Conservation (phyloP, 2,113 vertebrate species). For the Eulemur rufifrons region DNA sequence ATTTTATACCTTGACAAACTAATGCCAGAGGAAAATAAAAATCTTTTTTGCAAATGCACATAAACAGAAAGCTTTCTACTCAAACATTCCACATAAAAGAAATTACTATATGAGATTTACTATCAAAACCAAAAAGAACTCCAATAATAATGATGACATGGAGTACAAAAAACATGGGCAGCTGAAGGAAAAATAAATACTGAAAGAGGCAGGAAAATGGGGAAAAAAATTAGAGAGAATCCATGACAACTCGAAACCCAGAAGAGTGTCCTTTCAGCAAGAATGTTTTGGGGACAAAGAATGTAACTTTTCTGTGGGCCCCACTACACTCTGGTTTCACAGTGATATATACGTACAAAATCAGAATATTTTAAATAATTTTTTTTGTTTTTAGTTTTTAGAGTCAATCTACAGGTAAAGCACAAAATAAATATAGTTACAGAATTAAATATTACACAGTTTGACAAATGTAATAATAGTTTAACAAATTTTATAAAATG, state of each 20-base stretch:
- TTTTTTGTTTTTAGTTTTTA: background rate
- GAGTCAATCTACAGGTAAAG: background rate
- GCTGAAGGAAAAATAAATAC: background rate
- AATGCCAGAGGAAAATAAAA: background rate
- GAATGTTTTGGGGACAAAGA: background rate
- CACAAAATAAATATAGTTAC: background rate
- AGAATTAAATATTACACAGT: background rate
- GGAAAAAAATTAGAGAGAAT: background rate
- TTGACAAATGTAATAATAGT: background rate
- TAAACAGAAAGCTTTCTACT: background rate
- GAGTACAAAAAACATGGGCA: background rate
- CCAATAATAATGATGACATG: background rate
- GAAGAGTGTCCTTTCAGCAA: background rate
- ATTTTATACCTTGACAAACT: background rate
- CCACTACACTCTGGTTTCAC: background rate
- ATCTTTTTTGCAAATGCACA: conserved; percentile 2
- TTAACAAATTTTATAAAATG: background rate
- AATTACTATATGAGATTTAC: background rate
- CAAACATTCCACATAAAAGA: background rate
- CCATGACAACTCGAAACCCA: background rate
- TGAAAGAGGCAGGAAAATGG: background rate
- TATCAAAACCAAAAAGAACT: background rate
- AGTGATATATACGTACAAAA: background rate
- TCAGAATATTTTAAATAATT: background rate
- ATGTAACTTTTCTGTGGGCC: background rate